Evolutionary conservation across 2,797 vertebrate species (phyloP), one percentile per base, ranked within the genome.

Genomic region (Sparus aurata): DNA sequence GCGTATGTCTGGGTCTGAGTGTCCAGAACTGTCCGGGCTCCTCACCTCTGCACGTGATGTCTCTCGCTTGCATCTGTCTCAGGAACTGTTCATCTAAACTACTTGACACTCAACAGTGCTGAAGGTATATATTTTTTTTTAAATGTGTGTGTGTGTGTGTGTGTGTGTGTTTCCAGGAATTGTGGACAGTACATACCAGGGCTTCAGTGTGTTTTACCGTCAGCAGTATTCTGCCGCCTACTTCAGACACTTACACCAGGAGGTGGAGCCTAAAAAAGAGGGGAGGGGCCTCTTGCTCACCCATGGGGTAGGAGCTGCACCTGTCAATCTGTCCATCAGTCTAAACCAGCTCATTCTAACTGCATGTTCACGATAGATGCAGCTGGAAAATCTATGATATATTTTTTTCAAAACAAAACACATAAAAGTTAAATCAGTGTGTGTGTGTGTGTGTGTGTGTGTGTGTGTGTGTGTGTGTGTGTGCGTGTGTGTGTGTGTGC

Each of bases 141-240:
- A 25, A 25, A 25, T 25, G 25, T 25, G 25, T 25, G 25, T 47
- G n/a, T 38, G 15, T 69, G 3, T 68, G 16, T 72, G 12, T 83
- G 18, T 79, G 10, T 75, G 55, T 80, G 43, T 82, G 30, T 53
- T 16, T 84, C 46, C 85, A 98, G 97, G 96, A 38, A 95, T 95
- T 73, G 95, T 96, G 1, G 96, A 97, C 80, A 94, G 94, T 0
- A 80, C 91, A 34, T 92, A 98, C 85, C 96, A 95, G 86, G 96
- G 96, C 92, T 98, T 98, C 91, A 95, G 96, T 69, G 96, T 91
- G 0, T 96, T 96, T 88, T 98, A 98, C 90, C 94, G 77, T 13
- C 94, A 95, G 50, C 97, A 98, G 85, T 95, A 97, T 0, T 81
- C 92, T 0, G 94, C 96, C 77, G 95, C 97, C 16, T 96, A 97